phyloP scores from a whole-genome alignment of 2,113 vertebrate species.

The Scolopax mira region DNA sequence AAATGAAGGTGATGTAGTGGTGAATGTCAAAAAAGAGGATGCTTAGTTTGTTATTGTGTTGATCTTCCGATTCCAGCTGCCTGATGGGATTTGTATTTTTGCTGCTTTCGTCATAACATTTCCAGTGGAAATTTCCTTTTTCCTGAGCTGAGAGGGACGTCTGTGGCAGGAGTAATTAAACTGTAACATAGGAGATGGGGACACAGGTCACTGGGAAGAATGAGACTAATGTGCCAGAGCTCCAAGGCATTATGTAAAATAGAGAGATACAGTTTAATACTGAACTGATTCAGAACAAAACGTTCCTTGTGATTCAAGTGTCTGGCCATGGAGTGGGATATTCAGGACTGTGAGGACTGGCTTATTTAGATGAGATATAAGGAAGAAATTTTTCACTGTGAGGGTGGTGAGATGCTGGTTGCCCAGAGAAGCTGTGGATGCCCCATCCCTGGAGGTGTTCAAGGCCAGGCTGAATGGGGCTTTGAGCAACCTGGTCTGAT shows the following conservation, averaged over 20 bases:
- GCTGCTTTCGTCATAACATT: not conserved
- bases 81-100: not conserved
- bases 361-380: not conserved
- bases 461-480: not conserved
- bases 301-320: not conserved
- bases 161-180: not conserved
- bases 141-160: not conserved
- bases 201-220: not conserved
- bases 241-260: not conserved
- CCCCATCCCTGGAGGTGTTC: not conserved
- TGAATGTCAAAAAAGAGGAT: not conserved
- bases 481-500: not conserved
- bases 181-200: not conserved
- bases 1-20: not conserved
- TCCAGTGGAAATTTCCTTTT: not conserved
- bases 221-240: not conserved
- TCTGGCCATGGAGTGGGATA: fast-evolving
- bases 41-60: not conserved
- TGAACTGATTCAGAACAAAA: not conserved
- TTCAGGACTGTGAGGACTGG: not conserved
- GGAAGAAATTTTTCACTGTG: not conserved
- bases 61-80: not conserved
- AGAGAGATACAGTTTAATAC: not conserved
- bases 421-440: not conserved
- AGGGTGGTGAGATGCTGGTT: not conserved